Base-by-base conservation (phyloP, 2,888 invertebrate species). In the Azorinus chamasolen region DNA sequence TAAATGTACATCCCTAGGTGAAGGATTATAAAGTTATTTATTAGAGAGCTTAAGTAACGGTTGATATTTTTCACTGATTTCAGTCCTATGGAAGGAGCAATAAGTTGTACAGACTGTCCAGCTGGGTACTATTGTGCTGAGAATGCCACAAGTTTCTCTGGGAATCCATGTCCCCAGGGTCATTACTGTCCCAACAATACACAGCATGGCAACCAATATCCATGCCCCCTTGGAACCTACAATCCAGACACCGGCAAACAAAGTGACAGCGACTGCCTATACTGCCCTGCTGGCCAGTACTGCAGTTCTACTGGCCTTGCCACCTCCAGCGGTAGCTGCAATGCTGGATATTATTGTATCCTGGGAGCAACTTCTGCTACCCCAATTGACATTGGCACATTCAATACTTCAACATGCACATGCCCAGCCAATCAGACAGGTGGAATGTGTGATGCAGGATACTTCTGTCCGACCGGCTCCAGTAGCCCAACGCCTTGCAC, bases 171-270 rank as follows among this genome's bases (percentile, higher is more conserved):
- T 68, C 90, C 91, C 8, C 71, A 82, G 2, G 92, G 92, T n/a
- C 88, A 91, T 69, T 91, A 85, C 73, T 92, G 92, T 63, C 90
- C 88, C 1, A 88, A 88, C 68, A 91, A 91, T 39, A 92, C 92
- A 22, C 83, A 88, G 18, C 89, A 83, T 18, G 70, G 77, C 14
- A 83, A 85, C 6, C 83, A 92, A 62, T 88, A 80, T 73, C 91
- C 91, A 37, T 92, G 92, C 79, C 72, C 71, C 18, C 74, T 54
- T 14, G 92, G 92, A 14, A 85, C 79, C 69, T 91, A 88, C 72
- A 91, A 91, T 77, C 79, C 81, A 57, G 45, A 51, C 48, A 88
- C 89, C n/a, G 87, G 88, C 22, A 82, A 82, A 55, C 85, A 83
- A 58, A 87, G 73, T 46, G 74, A 69, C 3, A 64, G 63, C n/a